These are phyloP conservation scores for Philopotamus ludificatus DNA, from an alignment of 1,140 invertebrate species.

Conservation along the genomic window DNA sequence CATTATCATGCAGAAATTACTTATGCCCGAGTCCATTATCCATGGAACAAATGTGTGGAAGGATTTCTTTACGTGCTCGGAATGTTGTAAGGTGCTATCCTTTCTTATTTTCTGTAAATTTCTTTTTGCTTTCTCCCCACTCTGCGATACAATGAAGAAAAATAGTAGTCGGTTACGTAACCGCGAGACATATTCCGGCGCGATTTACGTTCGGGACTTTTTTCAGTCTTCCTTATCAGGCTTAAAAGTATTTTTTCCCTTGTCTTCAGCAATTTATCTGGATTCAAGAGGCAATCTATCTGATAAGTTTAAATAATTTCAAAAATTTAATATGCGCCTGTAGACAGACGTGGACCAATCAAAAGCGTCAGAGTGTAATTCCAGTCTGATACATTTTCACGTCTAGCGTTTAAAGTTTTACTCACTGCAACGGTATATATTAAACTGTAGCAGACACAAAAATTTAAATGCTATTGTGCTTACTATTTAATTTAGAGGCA, in stretches of 20 bases:
- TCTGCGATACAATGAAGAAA: constrained; percentile 6
- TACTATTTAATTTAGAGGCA: too few relatives aligned
- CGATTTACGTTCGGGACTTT: constrained; percentile 13
- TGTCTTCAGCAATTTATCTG: not conserved
- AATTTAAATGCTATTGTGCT: too few relatives aligned
- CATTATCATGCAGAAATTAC: too few relatives aligned
- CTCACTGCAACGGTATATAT: too few relatives aligned
- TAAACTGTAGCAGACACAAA: too few relatives aligned
- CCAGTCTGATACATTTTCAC: too few relatives aligned
- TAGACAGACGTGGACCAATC: too few relatives aligned
- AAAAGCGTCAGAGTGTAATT: too few relatives aligned
- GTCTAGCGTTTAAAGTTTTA: too few relatives aligned
- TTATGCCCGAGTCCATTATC: too few relatives aligned
- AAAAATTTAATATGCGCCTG: too few relatives aligned
- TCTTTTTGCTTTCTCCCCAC: not conserved
- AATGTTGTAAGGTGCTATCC: not conserved
- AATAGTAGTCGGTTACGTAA: constrained; percentile 25
- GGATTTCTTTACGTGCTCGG: constrained; percentile 20
- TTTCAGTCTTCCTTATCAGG: constrained; percentile 5
- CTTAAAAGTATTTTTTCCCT: not conserved
- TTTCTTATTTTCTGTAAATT: constrained; percentile 14
- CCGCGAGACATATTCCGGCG: constrained; percentile 2
- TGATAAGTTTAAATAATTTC: too few relatives aligned
- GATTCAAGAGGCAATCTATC: not conserved
- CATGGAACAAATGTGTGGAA: constrained; percentile 21